Base-by-base conservation (phyloP, 2,797 vertebrate genomes). In the Cuniculus paca region DNA sequence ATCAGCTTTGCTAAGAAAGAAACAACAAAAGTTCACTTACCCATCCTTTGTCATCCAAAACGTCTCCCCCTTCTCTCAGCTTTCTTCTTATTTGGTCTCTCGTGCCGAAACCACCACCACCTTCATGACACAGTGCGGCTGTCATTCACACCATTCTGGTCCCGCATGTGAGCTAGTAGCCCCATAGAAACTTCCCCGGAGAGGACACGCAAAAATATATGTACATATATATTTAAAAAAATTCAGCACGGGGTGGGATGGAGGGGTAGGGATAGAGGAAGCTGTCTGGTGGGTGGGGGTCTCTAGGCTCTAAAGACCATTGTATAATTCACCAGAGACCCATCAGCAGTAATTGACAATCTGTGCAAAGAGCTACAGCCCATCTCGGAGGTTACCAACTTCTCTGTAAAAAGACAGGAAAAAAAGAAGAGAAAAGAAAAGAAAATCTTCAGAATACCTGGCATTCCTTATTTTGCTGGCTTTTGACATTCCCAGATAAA, bases 11-110 rank as follows among this genome's bases (percentile, higher is more conserved):
- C 97, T 97, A 95, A 94, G 97, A 93, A 97, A 90, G 94, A 98
- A 98, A 97, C 97, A 98, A 90, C 96, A 98, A 98, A 99, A 99
- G 98, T 99, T 99, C 98, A 98, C 98, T 99, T 98, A 99, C 99
- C 98, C 98, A 99, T 99, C 98, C 98, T 99, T 98, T 98, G 98
- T 98, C 98, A 98, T 98, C 98, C 97, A 97, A 97, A 96, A 84
- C 80, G 95, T 97, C 42, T 97, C 96, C 97, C 97, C 95, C 75
- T 93, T 96, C 87, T 97, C 96, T 96, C 92, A 90, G 97, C 83
- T 93, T 90, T 94, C 97, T 95, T 96, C 97, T 96, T 95, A 97
- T 84, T 95, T 28, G 97, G 93, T 95, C 80, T 97, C 97, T 96
- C 16, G 58, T 31, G 98, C 88, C 92, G 91, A 98, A 98, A 96